Conservation (phyloP, 2,113 vertebrate species). For the Riparia riparia region DNA sequence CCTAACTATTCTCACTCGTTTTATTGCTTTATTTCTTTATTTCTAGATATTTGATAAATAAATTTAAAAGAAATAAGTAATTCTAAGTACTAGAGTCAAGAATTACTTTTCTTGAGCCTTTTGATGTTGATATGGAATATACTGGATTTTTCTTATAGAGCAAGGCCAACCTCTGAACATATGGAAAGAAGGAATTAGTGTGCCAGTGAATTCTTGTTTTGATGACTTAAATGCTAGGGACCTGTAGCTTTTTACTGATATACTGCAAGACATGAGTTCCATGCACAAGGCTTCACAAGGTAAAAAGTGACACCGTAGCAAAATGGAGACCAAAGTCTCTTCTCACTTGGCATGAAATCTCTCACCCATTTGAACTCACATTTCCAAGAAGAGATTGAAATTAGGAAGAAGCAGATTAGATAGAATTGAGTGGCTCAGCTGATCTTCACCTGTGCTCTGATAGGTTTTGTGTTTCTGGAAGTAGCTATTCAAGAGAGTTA, state of each 20-base stretch:
- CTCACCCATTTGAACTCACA: neutral
- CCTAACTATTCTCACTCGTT: neutral
- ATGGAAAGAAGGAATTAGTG: neutral
- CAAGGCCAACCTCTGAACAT: neutral
- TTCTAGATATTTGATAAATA: neutral
- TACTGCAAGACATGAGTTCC: neutral
- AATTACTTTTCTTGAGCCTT: neutral
- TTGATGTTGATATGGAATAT: neutral
- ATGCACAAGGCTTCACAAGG: neutral
- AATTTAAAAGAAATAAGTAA: neutral
- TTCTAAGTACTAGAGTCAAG: neutral
- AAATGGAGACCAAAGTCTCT: neutral
- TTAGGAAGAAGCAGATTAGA: constrained; percentile 20
- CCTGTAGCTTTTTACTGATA: neutral
- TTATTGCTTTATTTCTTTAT: neutral
- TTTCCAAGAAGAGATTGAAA: neutral
- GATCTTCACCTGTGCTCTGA: neutral
- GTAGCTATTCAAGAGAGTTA: constrained; percentile 4
- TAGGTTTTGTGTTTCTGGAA: constrained; percentile 41
- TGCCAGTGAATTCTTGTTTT: neutral
- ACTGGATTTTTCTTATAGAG: neutral
- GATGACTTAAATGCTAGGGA: neutral
- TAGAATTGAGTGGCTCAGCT: neutral
- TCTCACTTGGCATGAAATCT: neutral
- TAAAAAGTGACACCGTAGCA: neutral